Conservation (phyloP, 2,888 invertebrate genomes). For the Tinea trinotella region DNA sequence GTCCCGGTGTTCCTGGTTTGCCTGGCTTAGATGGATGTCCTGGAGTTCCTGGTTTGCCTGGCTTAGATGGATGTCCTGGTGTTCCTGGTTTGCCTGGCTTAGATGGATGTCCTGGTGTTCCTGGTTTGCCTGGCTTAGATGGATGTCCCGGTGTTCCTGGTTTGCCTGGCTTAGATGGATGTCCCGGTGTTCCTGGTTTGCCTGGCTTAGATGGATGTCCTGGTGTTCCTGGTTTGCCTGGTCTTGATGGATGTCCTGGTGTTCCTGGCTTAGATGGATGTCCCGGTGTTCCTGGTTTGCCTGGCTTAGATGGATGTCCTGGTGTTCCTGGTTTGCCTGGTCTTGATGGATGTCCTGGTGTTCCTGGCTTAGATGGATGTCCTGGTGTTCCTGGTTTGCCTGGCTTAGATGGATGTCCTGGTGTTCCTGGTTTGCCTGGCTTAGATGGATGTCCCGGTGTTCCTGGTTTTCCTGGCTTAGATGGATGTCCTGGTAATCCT, state of each 20-base stretch:
- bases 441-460: not conserved
- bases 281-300: not conserved
- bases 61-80: slow-evolving; percentile 2
- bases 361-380: not conserved
- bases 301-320: slow-evolving; percentile 21
- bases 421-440: slow-evolving; percentile 22
- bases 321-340: slow-evolving; percentile 23
- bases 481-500: slow-evolving; percentile 2
- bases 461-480: not conserved
- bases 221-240: slow-evolving; percentile 22
- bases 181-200: not conserved
- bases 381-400: slow-evolving; percentile 1
- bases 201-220: slow-evolving; percentile 20
- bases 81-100: slow-evolving; percentile 18
- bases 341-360: not conserved
- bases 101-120: slow-evolving; percentile 21
- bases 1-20: slow-evolving; percentile 21
- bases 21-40: slow-evolving; percentile 19
- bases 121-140: slow-evolving; percentile 21
- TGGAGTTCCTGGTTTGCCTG: slow-evolving; percentile 1
- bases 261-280: not conserved
- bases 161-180: not conserved
- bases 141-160: not conserved
- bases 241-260: slow-evolving; percentile 12
- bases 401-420: slow-evolving; percentile 21